These are phyloP conservation scores for Pyrrhia umbra DNA, from an alignment of 2,888 invertebrate species.

Conservation along the genomic window DNA sequence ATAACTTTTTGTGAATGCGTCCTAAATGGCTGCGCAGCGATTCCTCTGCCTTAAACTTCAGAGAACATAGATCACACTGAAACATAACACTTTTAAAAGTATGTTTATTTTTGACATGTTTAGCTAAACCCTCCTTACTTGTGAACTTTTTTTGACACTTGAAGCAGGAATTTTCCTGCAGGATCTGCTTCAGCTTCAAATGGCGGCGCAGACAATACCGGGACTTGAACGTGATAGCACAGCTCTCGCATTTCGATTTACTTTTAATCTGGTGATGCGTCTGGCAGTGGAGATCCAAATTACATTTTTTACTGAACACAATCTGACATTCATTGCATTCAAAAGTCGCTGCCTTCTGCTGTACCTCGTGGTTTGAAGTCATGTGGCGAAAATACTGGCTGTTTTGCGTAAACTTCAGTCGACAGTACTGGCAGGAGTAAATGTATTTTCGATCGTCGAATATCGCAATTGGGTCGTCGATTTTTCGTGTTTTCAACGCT, in stretches of 20 bases:
- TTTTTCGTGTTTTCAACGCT: slow-evolving; percentile 68
- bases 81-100: slow-evolving; percentile 80
- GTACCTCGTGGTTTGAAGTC: slow-evolving; percentile 83
- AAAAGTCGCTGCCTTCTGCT: slow-evolving; percentile 80
- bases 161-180: slow-evolving; percentile 82
- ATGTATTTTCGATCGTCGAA: slow-evolving; percentile 77
- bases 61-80: slow-evolving; percentile 80
- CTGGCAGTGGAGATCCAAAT: slow-evolving; percentile 81
- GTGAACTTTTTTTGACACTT: slow-evolving; percentile 85
- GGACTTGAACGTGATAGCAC: slow-evolving; percentile 85
- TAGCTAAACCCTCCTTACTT: slow-evolving; percentile 76
- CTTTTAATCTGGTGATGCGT: slow-evolving; percentile 81
- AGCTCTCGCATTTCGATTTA: slow-evolving; percentile 83
- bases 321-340: slow-evolving; percentile 85
- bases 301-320: slow-evolving; percentile 80
- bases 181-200: slow-evolving; percentile 80
- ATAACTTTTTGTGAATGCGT: slow-evolving; percentile 84
- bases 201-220: slow-evolving; percentile 84
- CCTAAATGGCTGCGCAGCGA: slow-evolving; percentile 80
- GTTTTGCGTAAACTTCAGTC: slow-evolving; percentile 84
- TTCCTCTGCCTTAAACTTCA: slow-evolving; percentile 83
- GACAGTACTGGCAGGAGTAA: slow-evolving; percentile 84
- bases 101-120: slow-evolving; percentile 83
- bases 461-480: slow-evolving; percentile 67
- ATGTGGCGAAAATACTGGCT: slow-evolving; percentile 86